Evolutionary conservation across 2,888 invertebrate genomes (phyloP).

Genomic region (Agrochola lota): DNA sequence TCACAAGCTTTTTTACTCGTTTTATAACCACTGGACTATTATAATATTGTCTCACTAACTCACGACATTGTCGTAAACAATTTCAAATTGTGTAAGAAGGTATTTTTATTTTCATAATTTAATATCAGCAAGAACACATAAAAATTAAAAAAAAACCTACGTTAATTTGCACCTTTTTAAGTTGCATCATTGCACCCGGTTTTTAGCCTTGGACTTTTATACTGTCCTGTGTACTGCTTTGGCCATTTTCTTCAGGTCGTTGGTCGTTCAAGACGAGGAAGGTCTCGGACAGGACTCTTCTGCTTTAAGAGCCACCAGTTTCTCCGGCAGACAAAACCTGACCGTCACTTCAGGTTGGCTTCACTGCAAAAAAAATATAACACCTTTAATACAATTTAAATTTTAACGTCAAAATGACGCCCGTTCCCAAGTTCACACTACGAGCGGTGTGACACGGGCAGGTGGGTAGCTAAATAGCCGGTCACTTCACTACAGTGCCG

Average conservation of each 20-base stretch:
- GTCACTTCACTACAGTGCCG: conserved; percentile 61
- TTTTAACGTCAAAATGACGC: conserved; percentile 30
- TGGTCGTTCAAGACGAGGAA: background rate
- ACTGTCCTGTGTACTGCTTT: background rate
- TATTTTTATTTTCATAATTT: background rate
- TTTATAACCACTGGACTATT: background rate
- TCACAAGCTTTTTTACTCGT: background rate
- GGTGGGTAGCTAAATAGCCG: conserved; percentile 59
- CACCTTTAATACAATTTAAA: conserved; percentile 15
- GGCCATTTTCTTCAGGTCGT: background rate
- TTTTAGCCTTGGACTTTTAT: background rate
- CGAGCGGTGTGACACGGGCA: conserved; percentile 53
- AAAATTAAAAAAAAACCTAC: too few relatives aligned
- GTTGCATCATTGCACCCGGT: background rate
- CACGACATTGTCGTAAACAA: background rate
- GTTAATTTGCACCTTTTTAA: background rate
- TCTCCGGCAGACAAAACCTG: background rate
- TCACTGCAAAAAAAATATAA: background rate
- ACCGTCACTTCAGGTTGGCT: background rate
- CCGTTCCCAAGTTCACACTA: conserved; percentile 41
- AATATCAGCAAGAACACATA: background rate
- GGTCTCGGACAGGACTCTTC: too few relatives aligned
- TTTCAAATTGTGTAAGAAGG: background rate
- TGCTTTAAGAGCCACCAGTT: background rate
- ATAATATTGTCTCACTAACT: background rate